Base-by-base conservation (phyloP, 2,797 vertebrate genomes). In the Epinephelus coioides region DNA sequence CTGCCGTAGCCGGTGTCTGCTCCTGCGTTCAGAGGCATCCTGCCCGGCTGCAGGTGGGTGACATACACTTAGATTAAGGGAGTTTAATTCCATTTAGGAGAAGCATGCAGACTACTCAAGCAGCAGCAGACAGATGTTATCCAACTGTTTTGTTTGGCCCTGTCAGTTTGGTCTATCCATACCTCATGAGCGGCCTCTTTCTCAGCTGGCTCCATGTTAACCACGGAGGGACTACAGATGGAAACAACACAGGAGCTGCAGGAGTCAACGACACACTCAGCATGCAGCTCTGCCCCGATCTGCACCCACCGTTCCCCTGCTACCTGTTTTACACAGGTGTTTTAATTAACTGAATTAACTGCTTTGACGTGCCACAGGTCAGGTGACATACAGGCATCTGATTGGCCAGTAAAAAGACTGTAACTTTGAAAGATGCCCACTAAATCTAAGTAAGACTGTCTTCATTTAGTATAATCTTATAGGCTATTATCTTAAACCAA, bases 21-120 rank as follows among this genome's bases (percentile, higher is more conserved):
- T 1, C 90, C 94, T 1, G 83, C 91, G 82, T 94, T 92, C 62
- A 94, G 80, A 3, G 92, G 86, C 94, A 96, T 95, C 70, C 47
- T 75, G 69, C 19, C 7, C 23, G 76, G 64, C 84, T 92, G 76
- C 55, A 65, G 78, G 78, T 60, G 0, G 6, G 53, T 1, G 30
- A 66, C 21, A 88, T 15, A 12, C 0, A 6, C 9, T 38, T 10
- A 59, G 17, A 44, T 8, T 3, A 12, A 19, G 2, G 21, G 4
- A 19, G 2, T 13, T 19, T 17, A 0, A 23, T 25, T 44, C 10
- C 6, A 53, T 11, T 21, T 50, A n/a, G 5, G 11, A 18, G 15
- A 14, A 30, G 2, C 9, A 25, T 1, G 23, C 12, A 27, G 3
- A 27, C 40, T n/a, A 17, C 8, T n/a, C 19, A 8, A 2, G 30